Evolutionary conservation across 2,113 vertebrate species (phyloP).

Genomic region (Xenopus borealis): DNA sequence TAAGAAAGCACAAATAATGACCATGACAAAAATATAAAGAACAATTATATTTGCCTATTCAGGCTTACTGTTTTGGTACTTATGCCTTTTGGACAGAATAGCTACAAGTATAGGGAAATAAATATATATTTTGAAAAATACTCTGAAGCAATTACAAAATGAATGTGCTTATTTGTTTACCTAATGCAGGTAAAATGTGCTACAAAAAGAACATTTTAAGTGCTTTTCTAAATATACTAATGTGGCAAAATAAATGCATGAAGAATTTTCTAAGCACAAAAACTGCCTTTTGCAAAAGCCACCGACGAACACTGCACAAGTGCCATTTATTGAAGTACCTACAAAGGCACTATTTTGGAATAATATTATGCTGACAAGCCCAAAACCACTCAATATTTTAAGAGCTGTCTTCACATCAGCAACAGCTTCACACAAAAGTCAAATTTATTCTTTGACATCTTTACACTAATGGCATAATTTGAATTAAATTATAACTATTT

Average conservation of each 20-base stretch:
- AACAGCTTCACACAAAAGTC: slow-evolving; percentile 75
- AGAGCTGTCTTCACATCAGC: slow-evolving; percentile 77
- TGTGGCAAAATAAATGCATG: slow-evolving; percentile 60
- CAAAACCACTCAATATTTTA: slow-evolving; percentile 80
- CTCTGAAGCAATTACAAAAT: too few species aligned
- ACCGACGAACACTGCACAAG: slow-evolving; percentile 75
- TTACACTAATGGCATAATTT: slow-evolving; percentile 72
- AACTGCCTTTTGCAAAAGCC: slow-evolving; percentile 80
- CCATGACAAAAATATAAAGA: too few species aligned
- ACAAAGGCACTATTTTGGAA: slow-evolving; percentile 77
- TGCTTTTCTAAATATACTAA: background rate
- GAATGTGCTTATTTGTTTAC: too few species aligned
- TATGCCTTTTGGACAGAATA: too few species aligned
- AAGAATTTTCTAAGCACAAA: slow-evolving; percentile 75
- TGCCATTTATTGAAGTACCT: slow-evolving; percentile 79
- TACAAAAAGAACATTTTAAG: too few species aligned
- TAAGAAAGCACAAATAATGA: too few species aligned
- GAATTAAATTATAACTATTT: slow-evolving; percentile 75
- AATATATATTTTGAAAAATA: too few species aligned
- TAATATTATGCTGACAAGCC: slow-evolving; percentile 79
- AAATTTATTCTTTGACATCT: slow-evolving; percentile 81
- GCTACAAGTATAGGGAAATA: too few species aligned
- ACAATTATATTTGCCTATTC: too few species aligned
- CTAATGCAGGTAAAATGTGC: too few species aligned
- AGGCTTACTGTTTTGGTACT: too few species aligned